Evolutionary conservation across 2,888 invertebrate species (phyloP).

Genomic region (Acanthosepion pharaonis): DNA sequence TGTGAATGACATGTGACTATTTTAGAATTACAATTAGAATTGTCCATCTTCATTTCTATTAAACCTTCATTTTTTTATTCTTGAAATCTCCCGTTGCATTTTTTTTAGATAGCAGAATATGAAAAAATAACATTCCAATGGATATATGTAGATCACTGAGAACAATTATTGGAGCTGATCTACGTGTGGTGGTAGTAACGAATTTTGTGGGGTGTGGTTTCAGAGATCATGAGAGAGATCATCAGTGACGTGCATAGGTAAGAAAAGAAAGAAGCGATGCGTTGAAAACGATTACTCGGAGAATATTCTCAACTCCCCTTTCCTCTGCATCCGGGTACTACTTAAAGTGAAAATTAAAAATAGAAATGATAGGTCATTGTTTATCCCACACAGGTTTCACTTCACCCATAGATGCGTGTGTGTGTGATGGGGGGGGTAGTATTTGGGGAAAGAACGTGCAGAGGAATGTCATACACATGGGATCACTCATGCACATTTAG

Average conservation of each 20-base stretch:
- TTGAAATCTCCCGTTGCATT: no score
- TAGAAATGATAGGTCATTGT: not conserved
- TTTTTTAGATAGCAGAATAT: no score
- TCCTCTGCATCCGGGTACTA: not conserved
- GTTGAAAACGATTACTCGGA: not conserved
- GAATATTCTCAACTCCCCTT: not conserved
- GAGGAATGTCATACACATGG: not conserved
- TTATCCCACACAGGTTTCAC: not conserved
- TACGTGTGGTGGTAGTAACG: not conserved
- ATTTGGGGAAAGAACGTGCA: not conserved
- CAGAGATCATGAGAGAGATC: not conserved
- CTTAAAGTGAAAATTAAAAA: not conserved
- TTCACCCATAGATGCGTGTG: not conserved
- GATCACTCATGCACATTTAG: slow-evolving; percentile 15
- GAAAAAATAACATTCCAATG: no score
- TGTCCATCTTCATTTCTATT: no score
- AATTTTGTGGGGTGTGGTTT: not conserved
- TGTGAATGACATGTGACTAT: no score
- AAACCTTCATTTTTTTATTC: no score
- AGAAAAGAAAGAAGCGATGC: not conserved
- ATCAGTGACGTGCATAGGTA: not conserved
- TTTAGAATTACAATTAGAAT: no score
- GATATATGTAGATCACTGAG: not conserved
- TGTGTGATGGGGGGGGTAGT: not conserved
- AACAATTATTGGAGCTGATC: not conserved